Evolutionary conservation across 2,888 invertebrate genomes (phyloP).

Genomic region (Lepidochrysops patricia): DNA sequence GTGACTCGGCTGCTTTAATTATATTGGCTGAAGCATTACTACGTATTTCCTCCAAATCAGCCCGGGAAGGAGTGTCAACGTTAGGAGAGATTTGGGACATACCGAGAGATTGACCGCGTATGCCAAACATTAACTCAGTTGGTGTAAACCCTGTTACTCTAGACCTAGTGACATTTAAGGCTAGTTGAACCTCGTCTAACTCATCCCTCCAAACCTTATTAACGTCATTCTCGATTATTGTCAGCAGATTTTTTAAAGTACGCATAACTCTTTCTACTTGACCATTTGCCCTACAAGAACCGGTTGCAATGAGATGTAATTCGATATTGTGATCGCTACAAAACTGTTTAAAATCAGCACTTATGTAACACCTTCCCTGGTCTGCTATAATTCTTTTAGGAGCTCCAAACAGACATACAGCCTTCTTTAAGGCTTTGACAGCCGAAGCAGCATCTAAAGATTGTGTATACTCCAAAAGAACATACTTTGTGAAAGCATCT

Average conservation of each 20-base stretch:
- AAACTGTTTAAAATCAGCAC: constrained; percentile 15
- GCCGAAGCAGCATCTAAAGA: constrained; percentile 14
- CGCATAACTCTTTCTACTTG: constrained; percentile 24
- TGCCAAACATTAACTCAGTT: not conserved
- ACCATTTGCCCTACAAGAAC: constrained; percentile 24
- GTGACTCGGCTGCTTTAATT: not conserved
- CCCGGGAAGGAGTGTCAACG: not conserved
- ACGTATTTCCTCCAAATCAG: not conserved
- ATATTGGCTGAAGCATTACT: not conserved
- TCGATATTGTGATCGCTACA: constrained; percentile 18
- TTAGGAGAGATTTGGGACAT: not conserved
- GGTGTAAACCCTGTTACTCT: constrained; percentile 18
- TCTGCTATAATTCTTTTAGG: constrained; percentile 18
- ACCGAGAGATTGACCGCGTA: not conserved
- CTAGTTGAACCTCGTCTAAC: constrained; percentile 22
- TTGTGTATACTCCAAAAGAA: constrained; percentile 21
- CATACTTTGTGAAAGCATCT: constrained; percentile 27
- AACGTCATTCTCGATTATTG: constrained; percentile 13
- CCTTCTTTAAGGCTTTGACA: constrained; percentile 21
- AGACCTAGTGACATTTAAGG: constrained; percentile 22
- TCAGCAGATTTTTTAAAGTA: constrained; percentile 20
- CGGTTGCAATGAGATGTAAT: constrained; percentile 27
- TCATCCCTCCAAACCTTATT: constrained; percentile 20
- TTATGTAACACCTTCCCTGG: constrained; percentile 22
- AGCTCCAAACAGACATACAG: constrained; percentile 18